phyloP scores from a whole-genome alignment of 1,140 invertebrate species.

The Zaprionus nigranus region DNA sequence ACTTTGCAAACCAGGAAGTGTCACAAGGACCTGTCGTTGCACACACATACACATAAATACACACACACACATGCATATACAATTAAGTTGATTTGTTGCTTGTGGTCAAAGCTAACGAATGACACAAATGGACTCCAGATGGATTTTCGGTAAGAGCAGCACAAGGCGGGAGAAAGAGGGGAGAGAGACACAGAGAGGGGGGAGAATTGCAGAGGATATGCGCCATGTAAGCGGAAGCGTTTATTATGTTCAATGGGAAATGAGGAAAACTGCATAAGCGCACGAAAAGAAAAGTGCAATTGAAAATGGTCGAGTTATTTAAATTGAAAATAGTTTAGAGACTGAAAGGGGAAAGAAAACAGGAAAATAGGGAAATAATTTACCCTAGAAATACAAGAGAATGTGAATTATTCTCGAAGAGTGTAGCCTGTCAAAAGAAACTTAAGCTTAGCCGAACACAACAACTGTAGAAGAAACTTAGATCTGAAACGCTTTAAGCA shows the following conservation, averaged over 20 bases:
- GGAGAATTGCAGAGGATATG: slow-evolving; percentile 3
- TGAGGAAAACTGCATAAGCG: slow-evolving; percentile 16
- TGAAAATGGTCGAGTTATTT: background rate
- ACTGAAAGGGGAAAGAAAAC: background rate
- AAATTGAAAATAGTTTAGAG: slow-evolving; percentile 2
- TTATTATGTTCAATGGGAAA: slow-evolving; percentile 39
- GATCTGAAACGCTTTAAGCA: background rate
- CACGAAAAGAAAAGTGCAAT: slow-evolving; percentile 9
- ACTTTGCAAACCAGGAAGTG: slow-evolving; percentile 60
- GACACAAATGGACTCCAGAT: slow-evolving; percentile 39
- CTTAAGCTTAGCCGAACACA: too few relatives aligned
- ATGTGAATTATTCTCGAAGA: background rate
- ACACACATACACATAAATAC: slow-evolving; percentile 27
- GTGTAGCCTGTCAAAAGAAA: background rate
- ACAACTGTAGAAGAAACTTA: background rate
- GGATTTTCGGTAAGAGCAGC: slow-evolving; percentile 26
- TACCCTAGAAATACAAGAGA: background rate
- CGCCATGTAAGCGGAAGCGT: slow-evolving; percentile 32
- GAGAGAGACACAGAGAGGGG: background rate
- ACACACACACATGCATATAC: slow-evolving; percentile 41
- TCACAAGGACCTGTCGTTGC: slow-evolving; percentile 64
- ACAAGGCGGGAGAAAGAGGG: background rate
- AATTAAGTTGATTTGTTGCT: slow-evolving; percentile 76
- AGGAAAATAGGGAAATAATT: slow-evolving; percentile 5
- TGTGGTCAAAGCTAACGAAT: slow-evolving; percentile 74